Percentiles rank a stretch among this genome's conserved stretches.
phyloP scores from a whole-genome alignment of 2,113 vertebrate genomes.

The Dicerorhinus sumatrensis region DNA sequence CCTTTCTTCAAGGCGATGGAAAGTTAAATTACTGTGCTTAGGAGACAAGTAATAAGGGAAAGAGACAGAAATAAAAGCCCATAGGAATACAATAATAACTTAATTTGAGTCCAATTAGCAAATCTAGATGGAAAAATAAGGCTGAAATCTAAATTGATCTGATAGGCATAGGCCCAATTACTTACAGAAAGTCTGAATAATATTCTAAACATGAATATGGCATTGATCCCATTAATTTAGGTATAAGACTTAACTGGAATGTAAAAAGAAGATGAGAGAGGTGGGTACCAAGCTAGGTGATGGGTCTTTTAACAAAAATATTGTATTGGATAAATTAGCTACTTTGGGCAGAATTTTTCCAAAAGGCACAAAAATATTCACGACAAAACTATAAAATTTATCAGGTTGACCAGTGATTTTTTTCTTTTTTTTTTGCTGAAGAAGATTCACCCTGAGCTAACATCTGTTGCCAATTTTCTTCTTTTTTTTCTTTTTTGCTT shows the following conservation, averaged over 20 bases:
- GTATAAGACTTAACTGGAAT: background rate
- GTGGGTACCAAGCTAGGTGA: background rate
- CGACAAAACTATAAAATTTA: background rate
- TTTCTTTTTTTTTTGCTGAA: background rate
- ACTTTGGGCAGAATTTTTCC: background rate
- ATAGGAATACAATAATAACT: background rate
- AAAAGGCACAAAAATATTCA: background rate
- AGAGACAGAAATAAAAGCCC: slow-evolving; percentile 55
- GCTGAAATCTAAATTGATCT: slow-evolving; percentile 34
- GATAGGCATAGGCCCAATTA: background rate
- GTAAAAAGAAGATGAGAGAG: background rate
- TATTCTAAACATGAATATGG: background rate
- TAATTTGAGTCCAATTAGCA: slow-evolving; percentile 54
- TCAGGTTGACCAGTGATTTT: background rate
- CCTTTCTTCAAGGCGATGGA: slow-evolving; percentile 15
- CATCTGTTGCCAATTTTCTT: too few relatives aligned
- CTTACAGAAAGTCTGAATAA: slow-evolving; percentile 21
- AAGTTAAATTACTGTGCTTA: slow-evolving; percentile 50
- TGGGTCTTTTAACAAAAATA: background rate
- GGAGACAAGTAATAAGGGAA: background rate
- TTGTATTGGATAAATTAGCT: background rate
- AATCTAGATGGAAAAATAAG: slow-evolving; percentile 3
- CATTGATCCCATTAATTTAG: background rate
- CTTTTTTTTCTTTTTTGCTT: too few relatives aligned
- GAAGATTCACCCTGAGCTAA: too few relatives aligned